A percentile compares a stretch with the other conserved stretches of the same genome.
Evolutionary conservation across 2,113 vertebrate genomes (phyloP).

Genomic region (Parus major): DNA sequence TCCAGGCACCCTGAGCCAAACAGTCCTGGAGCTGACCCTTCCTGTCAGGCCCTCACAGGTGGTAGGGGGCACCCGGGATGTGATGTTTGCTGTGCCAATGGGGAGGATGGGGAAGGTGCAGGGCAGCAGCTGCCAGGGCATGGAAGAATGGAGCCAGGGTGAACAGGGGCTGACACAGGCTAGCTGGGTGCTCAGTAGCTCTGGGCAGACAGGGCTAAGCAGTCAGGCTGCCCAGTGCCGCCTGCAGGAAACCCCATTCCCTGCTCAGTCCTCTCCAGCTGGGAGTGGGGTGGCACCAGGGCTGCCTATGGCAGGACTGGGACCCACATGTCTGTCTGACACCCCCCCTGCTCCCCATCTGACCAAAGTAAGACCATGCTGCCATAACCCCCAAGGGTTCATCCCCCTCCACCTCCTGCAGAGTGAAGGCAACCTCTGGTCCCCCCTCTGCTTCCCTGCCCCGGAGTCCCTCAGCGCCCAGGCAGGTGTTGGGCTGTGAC

Average conservation of each 20-base stretch:
- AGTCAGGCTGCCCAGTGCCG: neutral
- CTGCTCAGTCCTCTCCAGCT: neutral
- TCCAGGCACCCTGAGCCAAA: neutral
- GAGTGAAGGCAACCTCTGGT: neutral
- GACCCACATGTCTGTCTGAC: neutral
- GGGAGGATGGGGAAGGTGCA: neutral
- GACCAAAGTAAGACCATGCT: neutral
- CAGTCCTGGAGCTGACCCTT: neutral
- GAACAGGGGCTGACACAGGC: neutral
- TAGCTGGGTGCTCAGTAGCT: neutral
- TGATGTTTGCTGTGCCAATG: neutral
- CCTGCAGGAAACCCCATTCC: neutral
- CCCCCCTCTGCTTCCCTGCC: neutral
- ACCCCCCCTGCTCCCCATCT: neutral
- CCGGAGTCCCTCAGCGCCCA: fast-evolving
- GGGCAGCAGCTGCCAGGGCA: neutral
- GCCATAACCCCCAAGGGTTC: neutral
- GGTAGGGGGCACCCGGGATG: neutral
- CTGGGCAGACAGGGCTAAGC: neutral
- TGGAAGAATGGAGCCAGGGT: neutral
- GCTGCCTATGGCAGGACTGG: neutral
- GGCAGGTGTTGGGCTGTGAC: neutral
- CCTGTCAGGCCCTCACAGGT: neutral
- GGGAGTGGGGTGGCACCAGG: neutral
- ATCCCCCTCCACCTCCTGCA: neutral